Conservation (phyloP, 2,113 vertebrate species). For the Lepidothrix coronata region DNA sequence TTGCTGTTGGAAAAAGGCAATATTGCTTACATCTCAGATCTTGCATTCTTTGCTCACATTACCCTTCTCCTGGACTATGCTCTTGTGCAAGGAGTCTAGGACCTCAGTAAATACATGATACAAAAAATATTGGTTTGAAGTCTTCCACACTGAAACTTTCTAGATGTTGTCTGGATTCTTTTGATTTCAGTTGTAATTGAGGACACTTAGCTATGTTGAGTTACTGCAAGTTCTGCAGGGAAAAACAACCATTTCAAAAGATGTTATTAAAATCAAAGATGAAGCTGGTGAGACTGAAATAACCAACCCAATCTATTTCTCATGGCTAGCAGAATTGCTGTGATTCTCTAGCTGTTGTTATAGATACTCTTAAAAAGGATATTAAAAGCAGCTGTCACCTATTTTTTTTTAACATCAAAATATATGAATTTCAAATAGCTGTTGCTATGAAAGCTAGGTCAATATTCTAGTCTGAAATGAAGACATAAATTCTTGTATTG, state of each 20-base stretch:
- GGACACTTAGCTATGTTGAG: not conserved
- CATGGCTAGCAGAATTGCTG: not conserved
- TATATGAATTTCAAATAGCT: not conserved
- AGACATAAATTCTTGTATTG: not conserved
- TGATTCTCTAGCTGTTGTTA: not conserved
- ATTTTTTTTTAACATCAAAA: conserved; percentile 3
- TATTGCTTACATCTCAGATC: not conserved
- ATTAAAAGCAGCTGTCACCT: not conserved
- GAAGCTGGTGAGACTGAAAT: not conserved
- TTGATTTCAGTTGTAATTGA: not conserved
- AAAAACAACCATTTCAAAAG: not conserved
- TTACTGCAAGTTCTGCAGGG: not conserved
- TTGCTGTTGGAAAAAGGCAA: not conserved
- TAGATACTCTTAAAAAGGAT: conserved; percentile 18
- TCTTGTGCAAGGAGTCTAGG: not conserved
- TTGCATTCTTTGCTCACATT: not conserved
- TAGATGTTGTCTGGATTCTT: not conserved
- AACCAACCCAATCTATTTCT: not conserved
- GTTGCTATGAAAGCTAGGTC: not conserved
- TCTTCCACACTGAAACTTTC: not conserved
- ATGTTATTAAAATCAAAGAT: not conserved
- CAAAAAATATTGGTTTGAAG: not conserved
- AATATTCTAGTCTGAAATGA: not conserved
- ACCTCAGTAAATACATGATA: not conserved
- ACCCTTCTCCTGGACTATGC: not conserved